phyloP scores from a whole-genome alignment of 2,797 vertebrate genomes.

The Tenualosa thibaudeaui region DNA sequence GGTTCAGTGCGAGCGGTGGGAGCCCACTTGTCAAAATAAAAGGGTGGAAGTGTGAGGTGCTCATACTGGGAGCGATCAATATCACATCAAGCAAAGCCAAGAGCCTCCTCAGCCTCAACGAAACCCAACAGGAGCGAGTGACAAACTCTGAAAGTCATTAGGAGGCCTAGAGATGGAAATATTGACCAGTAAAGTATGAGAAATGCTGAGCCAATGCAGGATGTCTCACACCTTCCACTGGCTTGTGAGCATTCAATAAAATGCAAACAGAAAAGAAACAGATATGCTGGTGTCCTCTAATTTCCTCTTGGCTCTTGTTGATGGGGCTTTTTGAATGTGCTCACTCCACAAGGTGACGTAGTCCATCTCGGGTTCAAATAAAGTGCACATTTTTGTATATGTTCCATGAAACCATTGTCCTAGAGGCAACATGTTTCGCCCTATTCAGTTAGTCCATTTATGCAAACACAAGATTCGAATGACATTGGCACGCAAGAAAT shows the following conservation, averaged over 20 bases:
- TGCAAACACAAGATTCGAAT: slow-evolving; percentile 42
- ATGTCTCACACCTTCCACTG: slow-evolving; percentile 36
- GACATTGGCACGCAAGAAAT: slow-evolving; percentile 44
- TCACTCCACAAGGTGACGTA: slow-evolving; percentile 43
- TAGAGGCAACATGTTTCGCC: slow-evolving; percentile 40
- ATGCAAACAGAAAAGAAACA: slow-evolving; percentile 49
- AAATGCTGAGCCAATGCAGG: slow-evolving; percentile 35
- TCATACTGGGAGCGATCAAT: slow-evolving; percentile 53
- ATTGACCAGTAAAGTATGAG: slow-evolving; percentile 41
- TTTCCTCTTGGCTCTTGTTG: slow-evolving; percentile 24
- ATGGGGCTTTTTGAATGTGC: slow-evolving; percentile 25
- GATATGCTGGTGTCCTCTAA: slow-evolving; percentile 44
- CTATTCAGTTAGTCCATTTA: slow-evolving; percentile 47
- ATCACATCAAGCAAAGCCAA: slow-evolving; percentile 46
- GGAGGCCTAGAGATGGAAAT: slow-evolving; percentile 45
- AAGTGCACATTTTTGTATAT: slow-evolving; percentile 61
- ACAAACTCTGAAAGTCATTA: slow-evolving; percentile 45
- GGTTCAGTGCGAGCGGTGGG: slow-evolving; percentile 33
- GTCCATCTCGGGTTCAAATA: slow-evolving; percentile 61
- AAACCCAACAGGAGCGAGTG: slow-evolving; percentile 43
- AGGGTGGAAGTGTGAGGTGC: slow-evolving; percentile 31
- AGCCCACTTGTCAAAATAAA: slow-evolving; percentile 33
- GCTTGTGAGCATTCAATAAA: slow-evolving; percentile 39
- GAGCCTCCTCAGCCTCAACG: background rate
- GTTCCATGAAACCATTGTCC: slow-evolving; percentile 45